Conservation (phyloP, 1,140 invertebrate genomes). For the Onthophagus taurus region DNA sequence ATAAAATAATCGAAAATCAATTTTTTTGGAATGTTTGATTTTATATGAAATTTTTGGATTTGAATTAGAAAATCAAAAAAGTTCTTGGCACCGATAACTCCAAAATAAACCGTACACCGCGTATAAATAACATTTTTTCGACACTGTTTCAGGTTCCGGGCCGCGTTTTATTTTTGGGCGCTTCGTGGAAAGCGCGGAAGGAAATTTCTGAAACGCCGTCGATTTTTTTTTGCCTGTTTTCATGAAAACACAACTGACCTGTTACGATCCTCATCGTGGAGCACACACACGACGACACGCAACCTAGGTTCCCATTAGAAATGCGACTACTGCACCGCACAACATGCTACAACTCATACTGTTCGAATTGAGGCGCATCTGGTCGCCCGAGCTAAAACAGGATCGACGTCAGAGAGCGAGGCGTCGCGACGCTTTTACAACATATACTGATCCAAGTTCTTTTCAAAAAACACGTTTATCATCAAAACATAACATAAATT, state of each 20-base stretch:
- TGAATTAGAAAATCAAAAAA: too few species aligned
- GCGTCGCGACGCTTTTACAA: neutral
- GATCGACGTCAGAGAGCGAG: constrained; percentile 6
- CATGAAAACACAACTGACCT: constrained; percentile 14
- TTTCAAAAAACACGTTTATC: too few species aligned
- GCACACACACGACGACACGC: neutral
- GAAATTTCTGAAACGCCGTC: neutral
- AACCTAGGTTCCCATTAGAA: neutral
- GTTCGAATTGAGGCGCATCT: neutral
- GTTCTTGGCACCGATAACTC: neutral
- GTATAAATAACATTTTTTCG: too few species aligned
- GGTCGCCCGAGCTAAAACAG: constrained; percentile 8
- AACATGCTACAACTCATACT: neutral
- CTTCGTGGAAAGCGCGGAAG: neutral
- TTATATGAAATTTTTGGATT: too few species aligned
- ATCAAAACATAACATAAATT: too few species aligned
- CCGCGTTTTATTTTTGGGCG: neutral
- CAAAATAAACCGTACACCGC: neutral
- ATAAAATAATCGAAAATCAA: too few species aligned
- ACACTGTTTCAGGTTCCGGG: too few species aligned
- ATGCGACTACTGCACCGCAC: neutral
- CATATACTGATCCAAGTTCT: too few species aligned
- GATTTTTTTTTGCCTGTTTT: neutral
- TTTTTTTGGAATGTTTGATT: too few species aligned
- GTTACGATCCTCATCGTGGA: constrained; percentile 7